These are phyloP conservation scores for Odontophorus gujanensis DNA, from an alignment of 2,113 vertebrate species.

Conservation along the genomic window DNA sequence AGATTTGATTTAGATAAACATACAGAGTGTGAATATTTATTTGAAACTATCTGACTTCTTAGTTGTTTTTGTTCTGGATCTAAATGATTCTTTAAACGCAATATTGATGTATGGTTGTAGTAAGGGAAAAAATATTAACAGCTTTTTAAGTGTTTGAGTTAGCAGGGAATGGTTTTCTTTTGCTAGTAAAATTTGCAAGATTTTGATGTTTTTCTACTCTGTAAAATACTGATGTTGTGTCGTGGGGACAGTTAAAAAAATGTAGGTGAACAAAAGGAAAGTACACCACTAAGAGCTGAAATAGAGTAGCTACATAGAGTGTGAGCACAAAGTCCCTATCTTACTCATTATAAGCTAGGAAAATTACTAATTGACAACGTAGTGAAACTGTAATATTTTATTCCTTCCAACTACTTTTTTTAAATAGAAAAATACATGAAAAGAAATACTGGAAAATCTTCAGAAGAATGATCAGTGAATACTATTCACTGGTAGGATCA, in stretches of 20 bases:
- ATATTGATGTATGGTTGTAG: background rate
- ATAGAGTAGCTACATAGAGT: background rate
- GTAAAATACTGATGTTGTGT: background rate
- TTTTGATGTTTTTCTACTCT: background rate
- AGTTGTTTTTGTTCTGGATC: slow-evolving; percentile 22
- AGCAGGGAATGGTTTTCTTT: background rate
- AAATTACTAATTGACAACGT: background rate
- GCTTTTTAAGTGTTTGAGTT: background rate
- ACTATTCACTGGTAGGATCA: background rate
- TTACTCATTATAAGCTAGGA: background rate
- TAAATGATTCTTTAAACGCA: slow-evolving; percentile 31
- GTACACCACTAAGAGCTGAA: background rate
- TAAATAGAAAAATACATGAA: background rate
- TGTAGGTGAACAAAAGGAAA: background rate
- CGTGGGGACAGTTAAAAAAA: background rate
- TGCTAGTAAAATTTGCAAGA: background rate
- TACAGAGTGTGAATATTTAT: background rate
- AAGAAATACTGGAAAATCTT: background rate
- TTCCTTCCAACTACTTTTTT: background rate
- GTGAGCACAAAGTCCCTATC: background rate
- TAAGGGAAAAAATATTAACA: background rate
- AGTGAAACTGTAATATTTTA: background rate
- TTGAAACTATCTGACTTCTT: slow-evolving; percentile 34
- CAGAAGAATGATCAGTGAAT: background rate
- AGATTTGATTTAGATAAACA: slow-evolving; percentile 10